phyloP scores from a whole-genome alignment of 2,888 invertebrate genomes.

The Meiosimyza platycephala region DNA sequence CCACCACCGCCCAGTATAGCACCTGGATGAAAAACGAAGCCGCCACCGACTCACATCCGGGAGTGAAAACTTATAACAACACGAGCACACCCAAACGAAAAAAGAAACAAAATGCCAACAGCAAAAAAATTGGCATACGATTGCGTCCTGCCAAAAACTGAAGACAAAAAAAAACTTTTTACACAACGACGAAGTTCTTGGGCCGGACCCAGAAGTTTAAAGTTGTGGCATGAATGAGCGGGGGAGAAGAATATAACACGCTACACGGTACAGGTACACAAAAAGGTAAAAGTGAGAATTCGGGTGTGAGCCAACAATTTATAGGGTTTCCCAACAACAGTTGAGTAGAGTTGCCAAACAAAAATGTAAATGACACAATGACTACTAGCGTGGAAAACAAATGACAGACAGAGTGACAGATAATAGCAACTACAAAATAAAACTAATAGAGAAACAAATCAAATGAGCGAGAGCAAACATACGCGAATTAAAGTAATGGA shows the following conservation, averaged over 20 bases:
- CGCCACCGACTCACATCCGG: too few species aligned
- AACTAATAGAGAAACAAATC: background rate
- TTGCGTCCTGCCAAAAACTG: constrained; percentile 17
- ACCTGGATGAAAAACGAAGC: too few species aligned
- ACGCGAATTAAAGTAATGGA: background rate
- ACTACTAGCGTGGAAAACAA: constrained; percentile 1
- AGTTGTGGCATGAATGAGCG: background rate
- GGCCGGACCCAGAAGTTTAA: constrained; percentile 12
- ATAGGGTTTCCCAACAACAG: constrained; percentile 6
- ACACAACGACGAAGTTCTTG: constrained; percentile 2
- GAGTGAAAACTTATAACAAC: too few species aligned
- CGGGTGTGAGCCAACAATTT: constrained; percentile 32
- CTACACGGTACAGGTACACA: too few species aligned
- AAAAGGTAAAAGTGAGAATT: constrained; percentile 26
- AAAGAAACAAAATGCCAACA: background rate
- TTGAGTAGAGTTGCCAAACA: constrained; percentile 10
- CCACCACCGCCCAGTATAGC: too few species aligned
- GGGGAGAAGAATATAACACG: background rate
- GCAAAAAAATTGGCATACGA: constrained; percentile 10
- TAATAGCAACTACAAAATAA: constrained; percentile 3
- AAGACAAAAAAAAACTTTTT: constrained; percentile 9
- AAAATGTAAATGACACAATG: constrained; percentile 5
- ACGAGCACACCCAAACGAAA: background rate
- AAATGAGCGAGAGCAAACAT: background rate
- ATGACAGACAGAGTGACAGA: background rate